Percentiles rank a stretch among this genome's conserved stretches.
Conservation (phyloP, 2,113 vertebrate species). For the Echinops telfairi region DNA sequence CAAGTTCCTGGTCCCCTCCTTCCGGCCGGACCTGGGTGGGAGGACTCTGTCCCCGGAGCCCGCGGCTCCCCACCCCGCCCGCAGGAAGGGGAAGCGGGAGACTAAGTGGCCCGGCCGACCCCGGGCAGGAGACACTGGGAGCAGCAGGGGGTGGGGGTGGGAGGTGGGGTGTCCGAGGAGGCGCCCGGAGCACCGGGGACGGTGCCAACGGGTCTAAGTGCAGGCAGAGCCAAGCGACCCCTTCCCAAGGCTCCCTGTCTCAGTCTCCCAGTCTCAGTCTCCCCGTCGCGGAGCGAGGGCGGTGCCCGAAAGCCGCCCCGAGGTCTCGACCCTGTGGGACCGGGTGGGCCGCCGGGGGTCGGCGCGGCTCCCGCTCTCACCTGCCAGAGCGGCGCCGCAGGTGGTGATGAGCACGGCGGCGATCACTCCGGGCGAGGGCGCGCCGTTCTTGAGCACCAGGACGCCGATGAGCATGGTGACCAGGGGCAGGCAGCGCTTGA, state of each 20-base stretch:
- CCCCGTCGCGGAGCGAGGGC: conserved; percentile 38
- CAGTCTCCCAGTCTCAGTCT: conserved; percentile 69
- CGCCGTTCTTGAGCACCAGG: conserved; percentile 93
- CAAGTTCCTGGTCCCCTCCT: conserved; percentile 61
- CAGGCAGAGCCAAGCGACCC: neutral
- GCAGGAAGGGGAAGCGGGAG: conserved; percentile 10
- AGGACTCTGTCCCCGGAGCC: neutral
- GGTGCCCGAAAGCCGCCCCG: neutral
- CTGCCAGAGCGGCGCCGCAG: conserved; percentile 94
- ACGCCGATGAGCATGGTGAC: conserved; percentile 95
- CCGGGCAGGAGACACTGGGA: neutral
- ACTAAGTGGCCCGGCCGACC: neutral
- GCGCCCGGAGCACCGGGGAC: neutral
- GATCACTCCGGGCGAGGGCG: conserved; percentile 93
- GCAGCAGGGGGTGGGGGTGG: conserved; percentile 31
- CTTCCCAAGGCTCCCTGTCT: conserved; percentile 1
- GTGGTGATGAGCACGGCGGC: conserved; percentile 96
- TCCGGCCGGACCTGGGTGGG: neutral
- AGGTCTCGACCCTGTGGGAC: neutral
- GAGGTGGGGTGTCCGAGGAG: neutral
- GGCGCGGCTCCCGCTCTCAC: conserved; percentile 88
- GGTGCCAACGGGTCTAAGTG: neutral
- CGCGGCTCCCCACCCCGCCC: neutral
- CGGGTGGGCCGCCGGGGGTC: conserved; percentile 35
- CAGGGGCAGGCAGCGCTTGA: conserved; percentile 97